Conservation (phyloP, 2,113 vertebrate species). For the Percina caprodes region DNA sequence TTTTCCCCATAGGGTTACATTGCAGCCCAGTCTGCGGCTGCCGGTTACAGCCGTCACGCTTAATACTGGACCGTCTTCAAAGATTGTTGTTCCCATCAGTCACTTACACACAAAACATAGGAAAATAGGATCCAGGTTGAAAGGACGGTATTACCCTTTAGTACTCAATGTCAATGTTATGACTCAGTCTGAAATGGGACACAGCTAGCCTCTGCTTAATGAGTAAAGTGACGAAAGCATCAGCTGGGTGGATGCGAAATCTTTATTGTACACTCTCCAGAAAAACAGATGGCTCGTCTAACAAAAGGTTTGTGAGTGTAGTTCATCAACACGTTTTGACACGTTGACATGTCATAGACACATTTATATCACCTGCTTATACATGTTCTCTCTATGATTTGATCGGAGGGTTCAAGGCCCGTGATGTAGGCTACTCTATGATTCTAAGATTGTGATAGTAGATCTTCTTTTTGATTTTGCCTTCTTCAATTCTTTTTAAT, state of each 20-base stretch:
- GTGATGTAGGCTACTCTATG: background rate
- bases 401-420: too few species aligned
- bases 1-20: too few species aligned
- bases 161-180: background rate
- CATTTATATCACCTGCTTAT: constrained; percentile 1
- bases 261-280: background rate
- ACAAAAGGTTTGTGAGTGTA: background rate
- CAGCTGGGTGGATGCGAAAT: background rate
- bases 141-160: background rate
- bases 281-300: background rate
- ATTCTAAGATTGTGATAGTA: background rate
- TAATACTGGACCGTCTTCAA: too few species aligned
- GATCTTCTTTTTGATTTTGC: background rate
- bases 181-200: background rate
- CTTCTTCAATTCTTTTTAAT: background rate
- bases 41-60: too few species aligned
- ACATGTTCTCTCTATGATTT: background rate
- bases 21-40: too few species aligned
- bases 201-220: background rate
- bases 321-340: background rate
- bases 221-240: background rate
- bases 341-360: background rate
- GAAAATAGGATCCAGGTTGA: too few species aligned
- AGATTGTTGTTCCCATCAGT: too few species aligned
- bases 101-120: too few species aligned